These are phyloP conservation scores for Malurus cyaneus DNA, from an alignment of 2,113 vertebrate genomes.

Conservation along the genomic window DNA sequence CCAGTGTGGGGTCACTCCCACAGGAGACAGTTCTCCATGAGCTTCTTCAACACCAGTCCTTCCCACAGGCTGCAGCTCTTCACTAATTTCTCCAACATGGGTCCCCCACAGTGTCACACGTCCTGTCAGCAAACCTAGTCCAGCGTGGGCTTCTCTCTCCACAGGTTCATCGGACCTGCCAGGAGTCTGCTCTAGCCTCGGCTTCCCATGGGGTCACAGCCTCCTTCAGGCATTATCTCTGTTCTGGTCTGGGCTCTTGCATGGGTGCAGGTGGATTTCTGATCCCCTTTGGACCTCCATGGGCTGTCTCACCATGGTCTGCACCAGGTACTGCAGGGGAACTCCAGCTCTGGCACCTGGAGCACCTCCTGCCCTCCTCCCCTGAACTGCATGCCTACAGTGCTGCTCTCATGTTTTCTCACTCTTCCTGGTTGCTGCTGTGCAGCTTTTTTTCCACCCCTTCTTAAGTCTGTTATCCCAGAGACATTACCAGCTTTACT, in stretches of 20 bases:
- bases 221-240: neutral
- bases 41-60: neutral
- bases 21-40: neutral
- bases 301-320: neutral
- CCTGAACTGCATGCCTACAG: neutral
- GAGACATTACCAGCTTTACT: neutral
- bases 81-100: neutral
- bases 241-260: neutral
- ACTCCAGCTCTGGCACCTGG: neutral
- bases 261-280: neutral
- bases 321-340: neutral
- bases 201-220: neutral
- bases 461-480: neutral
- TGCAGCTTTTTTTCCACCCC: neutral
- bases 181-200: neutral
- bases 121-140: neutral
- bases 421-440: neutral
- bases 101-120: neutral
- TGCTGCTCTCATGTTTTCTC: neutral
- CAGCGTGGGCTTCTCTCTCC: neutral
- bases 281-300: neutral
- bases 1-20: neutral
- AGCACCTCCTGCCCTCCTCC: neutral
- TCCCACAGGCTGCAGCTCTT: neutral
- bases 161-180: neutral